phyloP scores from a whole-genome alignment of 2,888 invertebrate genomes.

The Therioaphis trifolii region DNA sequence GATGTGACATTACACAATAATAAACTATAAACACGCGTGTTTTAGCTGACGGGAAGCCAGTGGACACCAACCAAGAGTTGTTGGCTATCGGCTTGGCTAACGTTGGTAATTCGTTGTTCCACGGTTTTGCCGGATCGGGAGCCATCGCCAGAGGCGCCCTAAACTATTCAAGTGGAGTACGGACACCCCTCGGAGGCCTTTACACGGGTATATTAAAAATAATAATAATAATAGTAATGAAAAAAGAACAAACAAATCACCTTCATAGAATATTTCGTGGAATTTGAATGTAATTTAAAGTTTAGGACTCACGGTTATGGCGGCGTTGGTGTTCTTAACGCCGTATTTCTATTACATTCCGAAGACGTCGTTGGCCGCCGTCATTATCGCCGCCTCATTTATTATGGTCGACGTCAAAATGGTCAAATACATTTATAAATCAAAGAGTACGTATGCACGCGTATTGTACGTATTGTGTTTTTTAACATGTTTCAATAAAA shows the following conservation, averaged over 20 bases:
- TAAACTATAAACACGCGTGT: neutral
- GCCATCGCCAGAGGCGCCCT: conserved; percentile 88
- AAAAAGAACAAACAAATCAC: neutral
- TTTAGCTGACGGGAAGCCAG: conserved; percentile 75
- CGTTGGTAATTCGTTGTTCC: conserved; percentile 86
- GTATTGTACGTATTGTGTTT: too few relatives aligned
- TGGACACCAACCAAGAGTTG: conserved; percentile 92
- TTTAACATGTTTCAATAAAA: too few relatives aligned
- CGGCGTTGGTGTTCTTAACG: conserved; percentile 87
- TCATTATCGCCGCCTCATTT: conserved; percentile 91
- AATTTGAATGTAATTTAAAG: conserved; percentile 58
- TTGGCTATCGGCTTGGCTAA: conserved; percentile 86
- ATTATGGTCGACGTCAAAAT: conserved; percentile 92
- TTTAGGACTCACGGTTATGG: conserved; percentile 80
- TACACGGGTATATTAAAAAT: conserved; percentile 83
- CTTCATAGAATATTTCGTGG: neutral
- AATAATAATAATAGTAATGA: conserved; percentile 63
- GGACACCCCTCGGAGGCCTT: conserved; percentile 86
- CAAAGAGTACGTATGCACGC: conserved; percentile 76
- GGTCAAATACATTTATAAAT: conserved; percentile 87
- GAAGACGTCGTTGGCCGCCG: conserved; percentile 85
- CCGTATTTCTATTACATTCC: conserved; percentile 90
- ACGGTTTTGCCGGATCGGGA: conserved; percentile 87
- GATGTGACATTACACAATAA: too few relatives aligned
- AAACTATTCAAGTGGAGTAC: conserved; percentile 88